Conservation (phyloP, 1,140 invertebrate genomes). For the Drosophila ironensis region DNA sequence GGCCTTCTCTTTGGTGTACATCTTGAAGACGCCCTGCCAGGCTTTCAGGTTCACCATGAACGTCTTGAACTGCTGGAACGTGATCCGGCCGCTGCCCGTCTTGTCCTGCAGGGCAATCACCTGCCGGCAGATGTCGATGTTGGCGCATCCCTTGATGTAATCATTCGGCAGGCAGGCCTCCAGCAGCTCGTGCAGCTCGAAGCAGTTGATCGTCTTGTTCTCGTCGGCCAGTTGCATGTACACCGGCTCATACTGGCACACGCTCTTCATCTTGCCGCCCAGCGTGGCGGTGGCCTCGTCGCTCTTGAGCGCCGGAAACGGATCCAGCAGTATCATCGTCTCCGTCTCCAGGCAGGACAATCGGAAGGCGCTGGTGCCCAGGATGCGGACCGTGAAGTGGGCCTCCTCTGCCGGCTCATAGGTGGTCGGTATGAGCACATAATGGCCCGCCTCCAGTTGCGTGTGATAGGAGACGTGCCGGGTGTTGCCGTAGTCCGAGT, state of each 20-base stretch:
- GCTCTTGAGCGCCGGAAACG: conserved; percentile 86
- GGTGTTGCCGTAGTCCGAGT: conserved; percentile 96
- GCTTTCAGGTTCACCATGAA: conserved; percentile 95
- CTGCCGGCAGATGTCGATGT: conserved; percentile 94
- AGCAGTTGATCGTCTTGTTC: conserved; percentile 92
- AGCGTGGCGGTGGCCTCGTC: conserved; percentile 52
- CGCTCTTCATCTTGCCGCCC: conserved; percentile 70
- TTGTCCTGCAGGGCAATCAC: conserved; percentile 93
- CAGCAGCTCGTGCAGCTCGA: conserved; percentile 94
- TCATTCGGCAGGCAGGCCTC: conserved; percentile 96
- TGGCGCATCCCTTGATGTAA: conserved; percentile 97
- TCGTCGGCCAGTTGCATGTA: conserved; percentile 95
- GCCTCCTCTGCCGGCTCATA: conserved; percentile 96
- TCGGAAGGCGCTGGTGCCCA: conserved; percentile 65
- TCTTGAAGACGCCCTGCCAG: conserved; percentile 95
- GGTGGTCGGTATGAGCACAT: conserved; percentile 94
- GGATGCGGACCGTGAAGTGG: conserved; percentile 81
- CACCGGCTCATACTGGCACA: conserved; percentile 92
- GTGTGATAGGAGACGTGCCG: conserved; percentile 92
- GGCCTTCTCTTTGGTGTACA: conserved; percentile 94
- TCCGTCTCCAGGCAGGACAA: conserved; percentile 85
- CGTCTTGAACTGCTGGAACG: conserved; percentile 94
- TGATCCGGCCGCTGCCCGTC: conserved; percentile 90
- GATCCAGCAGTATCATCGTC: conserved; percentile 92
- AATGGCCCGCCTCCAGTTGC: conserved; percentile 91